Conservation (phyloP, 1,140 invertebrate genomes). For the Drosophila sulfurigaster region DNA sequence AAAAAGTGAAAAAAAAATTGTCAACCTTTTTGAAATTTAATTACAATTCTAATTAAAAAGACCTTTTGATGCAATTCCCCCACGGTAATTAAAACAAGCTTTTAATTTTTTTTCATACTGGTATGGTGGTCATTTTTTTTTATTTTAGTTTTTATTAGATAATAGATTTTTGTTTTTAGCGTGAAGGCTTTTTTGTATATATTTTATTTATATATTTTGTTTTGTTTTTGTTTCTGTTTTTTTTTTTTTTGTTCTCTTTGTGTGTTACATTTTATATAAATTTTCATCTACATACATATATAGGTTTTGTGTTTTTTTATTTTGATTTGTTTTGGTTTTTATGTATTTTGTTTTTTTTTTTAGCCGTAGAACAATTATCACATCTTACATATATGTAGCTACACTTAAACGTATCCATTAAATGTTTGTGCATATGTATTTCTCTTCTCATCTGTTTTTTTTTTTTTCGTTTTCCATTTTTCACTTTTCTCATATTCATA, state of each 20-base stretch:
- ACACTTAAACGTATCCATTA: slow-evolving; percentile 79
- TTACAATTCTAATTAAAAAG: no score
- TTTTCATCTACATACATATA: slow-evolving; percentile 45
- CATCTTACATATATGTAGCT: slow-evolving; percentile 76
- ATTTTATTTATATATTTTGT: slow-evolving; percentile 54
- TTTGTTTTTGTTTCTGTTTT: slow-evolving; percentile 29
- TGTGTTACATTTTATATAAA: slow-evolving; percentile 42
- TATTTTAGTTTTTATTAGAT: slow-evolving; percentile 70
- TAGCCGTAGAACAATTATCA: slow-evolving; percentile 82
- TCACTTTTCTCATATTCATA: not conserved
- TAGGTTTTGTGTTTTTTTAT: slow-evolving; percentile 35
- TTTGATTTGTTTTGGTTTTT: slow-evolving; percentile 35
- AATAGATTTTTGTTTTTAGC: slow-evolving; percentile 61
- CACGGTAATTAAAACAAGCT: not conserved
- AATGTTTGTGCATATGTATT: slow-evolving; percentile 77
- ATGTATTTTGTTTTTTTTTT: slow-evolving; percentile 28
- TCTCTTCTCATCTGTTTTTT: slow-evolving; percentile 22
- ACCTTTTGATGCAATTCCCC: not conserved
- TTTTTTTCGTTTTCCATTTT: not conserved
- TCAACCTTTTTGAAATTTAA: no score
- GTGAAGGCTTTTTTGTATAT: slow-evolving; percentile 48
- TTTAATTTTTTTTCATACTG: slow-evolving; percentile 47
- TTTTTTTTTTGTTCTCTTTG: slow-evolving; percentile 29
- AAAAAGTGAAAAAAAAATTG: no score
- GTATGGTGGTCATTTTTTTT: slow-evolving; percentile 79